Evolutionary conservation across 2,888 invertebrate genomes (phyloP).

Genomic region (Nymphalis polychloros): DNA sequence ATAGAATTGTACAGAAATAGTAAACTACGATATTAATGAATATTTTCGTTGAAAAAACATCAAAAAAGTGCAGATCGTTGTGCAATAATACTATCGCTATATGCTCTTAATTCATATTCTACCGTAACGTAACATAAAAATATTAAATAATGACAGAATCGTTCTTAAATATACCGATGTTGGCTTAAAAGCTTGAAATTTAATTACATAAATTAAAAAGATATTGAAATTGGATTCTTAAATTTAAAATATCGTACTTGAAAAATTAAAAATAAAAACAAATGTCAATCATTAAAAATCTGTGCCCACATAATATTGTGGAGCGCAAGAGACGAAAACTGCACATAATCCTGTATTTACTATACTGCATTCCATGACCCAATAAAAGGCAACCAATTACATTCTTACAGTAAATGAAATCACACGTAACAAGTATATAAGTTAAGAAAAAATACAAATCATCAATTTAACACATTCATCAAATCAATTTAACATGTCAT

Average conservation of each 20-base stretch:
- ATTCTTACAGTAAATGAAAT: neutral
- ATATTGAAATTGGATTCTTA: slow-evolving; percentile 66
- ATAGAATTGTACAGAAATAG: slow-evolving; percentile 75
- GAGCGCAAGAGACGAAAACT: slow-evolving; percentile 56
- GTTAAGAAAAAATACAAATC: neutral
- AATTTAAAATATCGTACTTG: slow-evolving; percentile 36
- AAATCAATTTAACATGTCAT: slow-evolving; percentile 2
- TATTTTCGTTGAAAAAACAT: slow-evolving; percentile 78
- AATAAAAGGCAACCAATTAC: slow-evolving; percentile 13
- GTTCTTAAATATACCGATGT: slow-evolving; percentile 68
- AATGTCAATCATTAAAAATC: slow-evolving; percentile 48
- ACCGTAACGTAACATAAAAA: slow-evolving; percentile 42
- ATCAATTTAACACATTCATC: neutral
- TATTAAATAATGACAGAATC: slow-evolving; percentile 60
- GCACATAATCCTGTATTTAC: slow-evolving; percentile 4
- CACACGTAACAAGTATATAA: neutral
- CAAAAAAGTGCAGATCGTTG: slow-evolving; percentile 72
- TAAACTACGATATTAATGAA: slow-evolving; percentile 73
- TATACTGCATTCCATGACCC: slow-evolving; percentile 10
- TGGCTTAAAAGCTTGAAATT: slow-evolving; percentile 68
- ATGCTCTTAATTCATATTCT: slow-evolving; percentile 74
- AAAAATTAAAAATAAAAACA: slow-evolving; percentile 66
- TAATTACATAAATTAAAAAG: slow-evolving; percentile 51
- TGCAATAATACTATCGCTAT: slow-evolving; percentile 57
- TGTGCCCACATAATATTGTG: slow-evolving; percentile 60